These are phyloP conservation scores for Periphyllus acericola DNA, from an alignment of 2,888 invertebrate genomes.

Conservation along the genomic window DNA sequence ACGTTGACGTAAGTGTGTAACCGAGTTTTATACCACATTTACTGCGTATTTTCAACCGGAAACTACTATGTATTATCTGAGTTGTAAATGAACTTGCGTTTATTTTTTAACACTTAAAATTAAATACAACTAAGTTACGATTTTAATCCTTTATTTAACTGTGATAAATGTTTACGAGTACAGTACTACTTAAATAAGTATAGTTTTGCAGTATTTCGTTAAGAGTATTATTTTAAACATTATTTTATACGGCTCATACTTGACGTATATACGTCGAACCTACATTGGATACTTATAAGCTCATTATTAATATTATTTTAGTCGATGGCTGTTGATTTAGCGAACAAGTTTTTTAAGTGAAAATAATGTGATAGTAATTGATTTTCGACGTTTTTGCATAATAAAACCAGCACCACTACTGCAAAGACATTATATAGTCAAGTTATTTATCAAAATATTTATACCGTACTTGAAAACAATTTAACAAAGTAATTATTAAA, in stretches of 20 bases:
- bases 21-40: background rate
- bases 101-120: background rate
- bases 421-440: too few relatives aligned
- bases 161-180: background rate
- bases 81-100: background rate
- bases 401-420: background rate
- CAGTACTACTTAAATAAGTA: background rate
- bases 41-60: background rate
- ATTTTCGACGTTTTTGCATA: background rate
- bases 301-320: background rate
- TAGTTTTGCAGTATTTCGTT: background rate
- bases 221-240: background rate
- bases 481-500: background rate
- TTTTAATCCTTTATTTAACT: background rate
- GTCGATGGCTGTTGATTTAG: too few relatives aligned
- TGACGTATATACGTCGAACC: too few relatives aligned
- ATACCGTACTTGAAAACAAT: too few relatives aligned
- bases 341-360: too few relatives aligned
- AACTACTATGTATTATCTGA: background rate
- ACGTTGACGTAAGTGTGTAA: slow-evolving; percentile 38
- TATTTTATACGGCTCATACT: background rate
- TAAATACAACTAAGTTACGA: background rate
- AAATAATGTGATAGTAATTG: background rate
- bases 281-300: background rate
- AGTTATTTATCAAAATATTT: too few relatives aligned